Conservation (phyloP, 2,888 invertebrate species). For the Phorcus lineatus region DNA sequence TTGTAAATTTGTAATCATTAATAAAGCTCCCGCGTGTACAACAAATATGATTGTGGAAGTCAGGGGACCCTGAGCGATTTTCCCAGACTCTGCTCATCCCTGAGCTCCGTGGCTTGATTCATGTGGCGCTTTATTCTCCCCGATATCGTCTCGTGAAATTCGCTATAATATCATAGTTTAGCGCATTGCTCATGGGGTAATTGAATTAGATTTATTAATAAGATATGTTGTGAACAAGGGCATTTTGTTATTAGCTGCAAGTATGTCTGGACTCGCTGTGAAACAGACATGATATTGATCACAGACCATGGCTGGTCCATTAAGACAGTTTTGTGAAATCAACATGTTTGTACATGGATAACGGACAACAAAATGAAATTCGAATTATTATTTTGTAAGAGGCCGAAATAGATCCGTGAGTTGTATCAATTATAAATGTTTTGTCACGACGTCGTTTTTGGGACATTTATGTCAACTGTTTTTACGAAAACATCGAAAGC, state of each 20-base stretch:
- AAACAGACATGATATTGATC: background rate
- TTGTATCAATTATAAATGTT: no score
- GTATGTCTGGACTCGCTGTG: background rate
- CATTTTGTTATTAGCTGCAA: background rate
- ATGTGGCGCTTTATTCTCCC: background rate
- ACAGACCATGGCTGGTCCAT: background rate
- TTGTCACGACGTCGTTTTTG: no score
- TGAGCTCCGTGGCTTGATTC: background rate
- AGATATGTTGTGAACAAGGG: background rate
- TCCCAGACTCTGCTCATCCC: background rate
- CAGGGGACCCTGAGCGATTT: background rate
- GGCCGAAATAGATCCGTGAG: no score
- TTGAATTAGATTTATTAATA: background rate
- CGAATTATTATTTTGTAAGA: no score
- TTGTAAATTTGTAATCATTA: slow-evolving; percentile 26
- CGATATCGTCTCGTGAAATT: background rate
- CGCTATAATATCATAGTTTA: background rate
- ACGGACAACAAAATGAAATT: no score
- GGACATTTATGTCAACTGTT: no score
- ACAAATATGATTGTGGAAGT: background rate
- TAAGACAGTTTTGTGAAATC: no score
- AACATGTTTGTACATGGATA: no score
- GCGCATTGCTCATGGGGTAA: background rate
- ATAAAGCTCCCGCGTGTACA: slow-evolving; percentile 15
- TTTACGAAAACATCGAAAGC: no score